Percentiles rank a stretch among this genome's conserved stretches.
Evolutionary conservation across 2,888 invertebrate genomes (phyloP).

Genomic region (Orthosia incerta): DNA sequence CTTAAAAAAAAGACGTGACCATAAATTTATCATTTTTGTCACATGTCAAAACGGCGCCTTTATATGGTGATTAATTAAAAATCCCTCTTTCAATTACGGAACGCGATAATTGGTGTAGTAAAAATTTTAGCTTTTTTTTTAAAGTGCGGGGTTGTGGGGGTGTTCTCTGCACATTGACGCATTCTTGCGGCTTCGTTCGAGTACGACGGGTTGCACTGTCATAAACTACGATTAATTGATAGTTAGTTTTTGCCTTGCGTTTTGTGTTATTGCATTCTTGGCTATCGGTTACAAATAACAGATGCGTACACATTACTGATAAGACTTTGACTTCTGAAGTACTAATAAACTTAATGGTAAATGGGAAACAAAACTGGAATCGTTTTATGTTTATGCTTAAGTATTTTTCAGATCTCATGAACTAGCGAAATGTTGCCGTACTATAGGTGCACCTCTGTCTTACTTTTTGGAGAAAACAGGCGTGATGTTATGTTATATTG

Average conservation of each 20-base stretch:
- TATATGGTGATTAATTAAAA: conserved; percentile 61
- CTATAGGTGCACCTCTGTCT: too few species aligned
- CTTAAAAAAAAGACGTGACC: conserved; percentile 25
- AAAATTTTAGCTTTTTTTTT: conserved; percentile 67
- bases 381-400: too few species aligned
- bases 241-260: background rate
- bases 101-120: conserved; percentile 58
- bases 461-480: too few species aligned
- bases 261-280: background rate
- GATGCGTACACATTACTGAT: too few species aligned
- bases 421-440: too few species aligned
- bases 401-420: too few species aligned
- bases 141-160: conserved; percentile 66
- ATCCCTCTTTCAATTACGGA: conserved; percentile 59
- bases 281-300: too few species aligned
- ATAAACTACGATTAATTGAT: conserved; percentile 42
- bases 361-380: background rate
- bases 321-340: background rate
- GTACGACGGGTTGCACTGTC: conserved; percentile 69
- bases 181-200: conserved; percentile 87
- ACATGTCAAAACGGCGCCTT: conserved; percentile 58
- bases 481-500: background rate
- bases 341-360: background rate
- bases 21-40: conserved; percentile 60
- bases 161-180: conserved; percentile 84